Evolutionary conservation across 2,888 invertebrate genomes (phyloP), one percentile per base, ranked within the genome.

Genomic region (Drosophila incognita): DNA sequence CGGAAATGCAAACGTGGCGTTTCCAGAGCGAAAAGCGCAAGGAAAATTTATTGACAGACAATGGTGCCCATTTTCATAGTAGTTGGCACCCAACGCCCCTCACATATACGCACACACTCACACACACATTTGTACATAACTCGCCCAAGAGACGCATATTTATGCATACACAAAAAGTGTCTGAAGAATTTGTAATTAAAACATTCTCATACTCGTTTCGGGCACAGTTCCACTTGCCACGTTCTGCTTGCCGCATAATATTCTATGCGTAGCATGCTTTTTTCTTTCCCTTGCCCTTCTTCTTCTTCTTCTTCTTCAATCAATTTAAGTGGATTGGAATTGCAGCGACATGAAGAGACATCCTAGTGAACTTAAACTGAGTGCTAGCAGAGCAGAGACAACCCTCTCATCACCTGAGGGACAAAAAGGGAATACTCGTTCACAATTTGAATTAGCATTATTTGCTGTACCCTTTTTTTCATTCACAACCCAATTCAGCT

Each of bases 111-210:
- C 46, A 18, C n/a, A 21, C 38, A 38, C 18, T 7, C 15, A 21
- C 54, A 4, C n/a, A 35, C 64, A 57, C 46, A 72, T 36, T 18
- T 49, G 11, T 11, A 29, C 10, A 18, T 51, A 59, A 58, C 46
- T 46, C 15, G 46, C 24, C 15, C 46, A 46, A 46, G 46, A 46
- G 46, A 49, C 62, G 68, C 84, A 86, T 74, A 73, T 79, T 74
- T 69, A 59, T 64, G 69, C 69, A 63, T 67, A 72, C 70, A 68
- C 56, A 57, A 74, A 71, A 65, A 74, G 70, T 76, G 49, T 80
- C 71, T 71, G 54, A 74, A 66, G 87, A 84, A 87, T 90, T 89
- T 77, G 87, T 82, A 87, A 90, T 87, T 87, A 87, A 90, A 89
- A 74, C 75, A 79, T 77, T 76, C 71, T 66, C 69, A 64, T 71